phyloP scores from a whole-genome alignment of 2,888 invertebrate species.

The Trissolcus brochymenae region DNA sequence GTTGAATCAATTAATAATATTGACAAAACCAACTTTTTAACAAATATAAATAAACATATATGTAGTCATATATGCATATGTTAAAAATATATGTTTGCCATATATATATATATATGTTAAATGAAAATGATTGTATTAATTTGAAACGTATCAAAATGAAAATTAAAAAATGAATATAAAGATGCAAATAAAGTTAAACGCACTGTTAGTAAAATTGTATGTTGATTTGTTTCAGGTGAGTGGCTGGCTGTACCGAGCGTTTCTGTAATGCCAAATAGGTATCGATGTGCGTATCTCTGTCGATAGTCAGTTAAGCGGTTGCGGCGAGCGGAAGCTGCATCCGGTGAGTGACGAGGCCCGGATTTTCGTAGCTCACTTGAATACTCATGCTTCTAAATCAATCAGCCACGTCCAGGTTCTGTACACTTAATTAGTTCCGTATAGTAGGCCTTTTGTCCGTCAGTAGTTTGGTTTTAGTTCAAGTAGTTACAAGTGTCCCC shows the following conservation, averaged over 20 bases:
- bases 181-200: conserved; percentile 6
- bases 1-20: background rate
- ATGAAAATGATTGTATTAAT: no score
- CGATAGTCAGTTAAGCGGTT: conserved; percentile 76
- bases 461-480: conserved; percentile 59
- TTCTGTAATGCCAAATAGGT: conserved; percentile 77
- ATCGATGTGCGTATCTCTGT: conserved; percentile 75
- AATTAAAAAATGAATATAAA: conserved; percentile 3
- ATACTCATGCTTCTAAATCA: conserved; percentile 67
- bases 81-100: background rate
- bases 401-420: conserved; percentile 65
- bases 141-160: background rate
- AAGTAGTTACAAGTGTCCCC: conserved; percentile 56
- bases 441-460: conserved; percentile 60
- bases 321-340: conserved; percentile 76
- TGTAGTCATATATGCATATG: background rate
- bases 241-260: conserved; percentile 75
- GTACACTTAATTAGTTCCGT: conserved; percentile 60
- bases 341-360: conserved; percentile 76
- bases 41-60: background rate
- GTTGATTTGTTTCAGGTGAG: conserved; percentile 73
- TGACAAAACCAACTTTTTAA: background rate
- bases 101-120: no score
- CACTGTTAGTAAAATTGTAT: no score
- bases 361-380: conserved; percentile 71